Percentiles rank a stretch among this genome's conserved stretches.
These are phyloP conservation scores for Smittia sp. DNA, from an alignment of 2,888 invertebrate genomes.

Conservation along the genomic window DNA sequence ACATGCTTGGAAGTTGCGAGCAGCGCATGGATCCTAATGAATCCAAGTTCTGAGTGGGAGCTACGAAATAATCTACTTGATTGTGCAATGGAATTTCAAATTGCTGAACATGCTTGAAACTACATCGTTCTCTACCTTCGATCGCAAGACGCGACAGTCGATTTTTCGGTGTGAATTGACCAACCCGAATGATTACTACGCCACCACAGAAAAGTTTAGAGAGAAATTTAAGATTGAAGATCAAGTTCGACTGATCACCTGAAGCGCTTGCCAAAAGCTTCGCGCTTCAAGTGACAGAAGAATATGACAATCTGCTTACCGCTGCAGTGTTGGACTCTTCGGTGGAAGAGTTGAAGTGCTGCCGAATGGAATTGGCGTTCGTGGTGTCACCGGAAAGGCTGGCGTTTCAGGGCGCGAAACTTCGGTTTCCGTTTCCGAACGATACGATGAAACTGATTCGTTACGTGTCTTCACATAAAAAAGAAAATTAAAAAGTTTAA, in stretches of 20 bases:
- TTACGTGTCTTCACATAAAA: conserved; percentile 56
- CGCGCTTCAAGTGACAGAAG: neutral
- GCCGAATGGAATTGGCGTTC: conserved; percentile 69
- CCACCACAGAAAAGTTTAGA: conserved; percentile 47
- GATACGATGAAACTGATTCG: conserved; percentile 68
- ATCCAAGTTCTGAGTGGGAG: too few species aligned
- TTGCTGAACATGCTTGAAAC: conserved; percentile 6
- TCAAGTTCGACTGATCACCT: too few species aligned
- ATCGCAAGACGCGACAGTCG: conserved; percentile 45
- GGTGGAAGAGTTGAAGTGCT: conserved; percentile 73
- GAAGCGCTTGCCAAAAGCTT: neutral
- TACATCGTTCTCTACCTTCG: conserved; percentile 44
- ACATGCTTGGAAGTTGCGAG: too few species aligned
- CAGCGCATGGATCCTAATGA: too few species aligned
- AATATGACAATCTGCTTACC: conserved; percentile 58
- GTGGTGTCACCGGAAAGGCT: conserved; percentile 87
- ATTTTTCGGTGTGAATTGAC: conserved; percentile 46
- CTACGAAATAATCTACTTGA: too few species aligned
- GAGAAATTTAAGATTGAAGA: conserved; percentile 51
- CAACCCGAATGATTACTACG: conserved; percentile 46
- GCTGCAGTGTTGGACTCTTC: conserved; percentile 73
- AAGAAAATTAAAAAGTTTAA: neutral
- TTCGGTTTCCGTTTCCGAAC: conserved; percentile 58
- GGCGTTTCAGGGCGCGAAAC: conserved; percentile 81
- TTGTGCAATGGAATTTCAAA: neutral